These are phyloP conservation scores for Dasypus novemcinctus DNA, from an alignment of 2,113 vertebrate species.

Conservation along the genomic window DNA sequence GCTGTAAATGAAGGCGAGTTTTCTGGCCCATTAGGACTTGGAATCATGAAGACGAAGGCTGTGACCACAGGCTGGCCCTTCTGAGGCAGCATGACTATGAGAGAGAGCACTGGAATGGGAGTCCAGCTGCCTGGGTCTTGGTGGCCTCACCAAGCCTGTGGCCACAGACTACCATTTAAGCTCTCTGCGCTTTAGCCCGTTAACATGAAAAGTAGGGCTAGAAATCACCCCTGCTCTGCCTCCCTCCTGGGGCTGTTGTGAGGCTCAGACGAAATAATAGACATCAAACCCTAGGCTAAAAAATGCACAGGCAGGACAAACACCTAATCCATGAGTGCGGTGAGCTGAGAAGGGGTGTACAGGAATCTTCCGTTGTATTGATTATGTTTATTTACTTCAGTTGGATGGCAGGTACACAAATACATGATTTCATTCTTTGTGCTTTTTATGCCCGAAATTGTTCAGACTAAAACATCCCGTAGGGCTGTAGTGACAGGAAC, in stretches of 20 bases:
- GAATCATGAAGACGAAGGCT: not conserved
- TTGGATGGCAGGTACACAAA: not conserved
- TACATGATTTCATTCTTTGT: not conserved
- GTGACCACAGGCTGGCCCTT: too few species aligned
- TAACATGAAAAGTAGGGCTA: not conserved
- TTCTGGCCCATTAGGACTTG: not conserved
- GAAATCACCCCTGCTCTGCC: not conserved
- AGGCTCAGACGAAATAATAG: not conserved
- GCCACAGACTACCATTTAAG: not conserved
- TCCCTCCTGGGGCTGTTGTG: not conserved
- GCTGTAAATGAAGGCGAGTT: not conserved
- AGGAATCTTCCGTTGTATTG: fast-evolving
- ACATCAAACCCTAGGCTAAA: not conserved
- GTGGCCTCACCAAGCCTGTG: not conserved
- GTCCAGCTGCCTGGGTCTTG: not conserved
- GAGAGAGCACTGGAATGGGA: not conserved
- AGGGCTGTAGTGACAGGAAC: not conserved
- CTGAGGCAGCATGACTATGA: not conserved
- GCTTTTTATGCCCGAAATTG: not conserved
- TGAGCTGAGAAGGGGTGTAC: not conserved
- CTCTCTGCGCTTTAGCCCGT: not conserved
- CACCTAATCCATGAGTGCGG: not conserved
- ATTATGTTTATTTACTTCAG: not conserved
- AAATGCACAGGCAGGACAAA: not conserved
- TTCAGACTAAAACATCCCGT: not conserved